Base-by-base conservation (phyloP, 2,888 invertebrate genomes). In the Blastobasis lacticolella region DNA sequence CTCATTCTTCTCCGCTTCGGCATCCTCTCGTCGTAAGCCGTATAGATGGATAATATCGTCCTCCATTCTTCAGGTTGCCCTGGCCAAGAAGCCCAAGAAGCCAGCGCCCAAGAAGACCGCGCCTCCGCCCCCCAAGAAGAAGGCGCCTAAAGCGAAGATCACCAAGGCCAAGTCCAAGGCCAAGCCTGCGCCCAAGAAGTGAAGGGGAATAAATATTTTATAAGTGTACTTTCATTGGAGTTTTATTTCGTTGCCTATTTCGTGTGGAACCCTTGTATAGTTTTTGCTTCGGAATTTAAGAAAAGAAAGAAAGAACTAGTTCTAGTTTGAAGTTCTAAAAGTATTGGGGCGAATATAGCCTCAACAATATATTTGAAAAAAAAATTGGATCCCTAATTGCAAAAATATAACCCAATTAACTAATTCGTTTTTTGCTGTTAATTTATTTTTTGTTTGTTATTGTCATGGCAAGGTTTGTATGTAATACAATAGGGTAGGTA, bases 51-150 rank as follows among this genome's bases (percentile, higher is more conserved):
- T 49, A 42, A 37, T 4, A 9, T 49, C 23, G 23, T 23, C 23
- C 23, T 23, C 23, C 3, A 23, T 23, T 23, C 23, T 45, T 5
- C 48, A 48, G 45, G 86, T 90, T 40, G 89, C 86, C 0, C 75
- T 85, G 40, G 77, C 88, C 1, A 88, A 85, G 60, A 90, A 90
- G 56, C 89, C 90, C 23, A 90, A 90, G 74, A 86, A 88, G 76
- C 78, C 85, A 0, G 78, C 60, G n/a, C 70, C 70, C 0, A 83
- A 88, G 72, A 89, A 88, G 54, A 88, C 81, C 4, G 65, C 85
- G 0, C 84, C 86, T 0, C 86, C 87, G 0, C 77, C 87, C 0
- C 79, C 82, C 47, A 85, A 84, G 62, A 81, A 81, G 66, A 78
- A 73, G 9, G 66, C 62, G 51, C 23, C 45, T 38, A 71, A 69